A percentile compares a stretch with the other conserved stretches of the same genome.
These are phyloP conservation scores for Enteromius paludinosus DNA, from an alignment of 2,797 vertebrate species.

Conservation along the genomic window DNA sequence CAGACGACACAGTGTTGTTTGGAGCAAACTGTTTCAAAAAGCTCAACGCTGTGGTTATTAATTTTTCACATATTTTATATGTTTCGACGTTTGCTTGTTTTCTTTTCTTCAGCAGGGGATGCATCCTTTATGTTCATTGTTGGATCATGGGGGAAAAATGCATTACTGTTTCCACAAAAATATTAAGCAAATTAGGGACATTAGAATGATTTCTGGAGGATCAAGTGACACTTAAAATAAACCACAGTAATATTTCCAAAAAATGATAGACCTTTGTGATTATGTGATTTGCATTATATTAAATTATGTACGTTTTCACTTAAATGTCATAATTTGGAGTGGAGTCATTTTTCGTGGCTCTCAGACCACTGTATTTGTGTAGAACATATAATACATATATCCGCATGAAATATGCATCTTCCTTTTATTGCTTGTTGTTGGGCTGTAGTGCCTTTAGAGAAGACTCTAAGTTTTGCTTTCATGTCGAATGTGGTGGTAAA, in stretches of 20 bases:
- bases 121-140: neutral
- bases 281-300: neutral
- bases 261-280: neutral
- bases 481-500: slow-evolving; percentile 7
- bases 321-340: neutral
- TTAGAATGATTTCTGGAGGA: neutral
- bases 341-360: too few relatives aligned
- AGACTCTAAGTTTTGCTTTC: neutral
- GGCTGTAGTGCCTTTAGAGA: neutral
- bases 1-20: too few relatives aligned
- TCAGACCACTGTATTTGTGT: neutral
- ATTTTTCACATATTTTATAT: neutral
- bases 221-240: neutral
- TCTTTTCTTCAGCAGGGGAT: neutral
- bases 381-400: neutral
- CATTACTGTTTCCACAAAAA: neutral
- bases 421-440: neutral
- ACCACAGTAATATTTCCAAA: neutral
- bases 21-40: too few relatives aligned
- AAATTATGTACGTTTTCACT: neutral
- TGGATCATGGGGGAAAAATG: neutral
- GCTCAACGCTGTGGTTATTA: neutral
- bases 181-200: neutral
- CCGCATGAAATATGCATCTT: slow-evolving; percentile 15
- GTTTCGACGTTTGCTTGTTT: neutral